These are phyloP conservation scores for Scyliorhinus canicula DNA, from an alignment of 2,797 vertebrate genomes.

Conservation along the genomic window DNA sequence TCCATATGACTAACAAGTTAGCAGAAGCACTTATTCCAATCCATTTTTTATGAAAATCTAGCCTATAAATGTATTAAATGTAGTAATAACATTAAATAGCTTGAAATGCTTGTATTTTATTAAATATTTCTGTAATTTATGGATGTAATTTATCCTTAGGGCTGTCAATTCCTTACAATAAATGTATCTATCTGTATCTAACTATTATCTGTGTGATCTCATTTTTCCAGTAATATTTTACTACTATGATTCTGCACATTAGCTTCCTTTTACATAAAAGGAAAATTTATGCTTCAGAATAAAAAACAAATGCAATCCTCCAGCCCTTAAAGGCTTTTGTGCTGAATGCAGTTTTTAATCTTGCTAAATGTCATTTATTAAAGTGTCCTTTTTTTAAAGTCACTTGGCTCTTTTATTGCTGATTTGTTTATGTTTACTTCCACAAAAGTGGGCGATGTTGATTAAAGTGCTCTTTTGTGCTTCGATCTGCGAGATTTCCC, in stretches of 20 bases:
- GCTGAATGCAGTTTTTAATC: slow-evolving; percentile 22
- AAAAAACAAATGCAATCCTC: background rate
- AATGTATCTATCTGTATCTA: slow-evolving; percentile 1
- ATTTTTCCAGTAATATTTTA: slow-evolving; percentile 30
- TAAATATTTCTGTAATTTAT: slow-evolving; percentile 21
- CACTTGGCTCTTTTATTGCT: slow-evolving; percentile 31
- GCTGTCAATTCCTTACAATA: slow-evolving; percentile 23
- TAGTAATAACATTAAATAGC: slow-evolving; percentile 19
- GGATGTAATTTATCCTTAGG: background rate
- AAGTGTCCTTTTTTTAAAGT: slow-evolving; percentile 28
- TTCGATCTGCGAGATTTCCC: background rate
- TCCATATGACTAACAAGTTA: slow-evolving; percentile 11
- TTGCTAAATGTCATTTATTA: slow-evolving; percentile 25
- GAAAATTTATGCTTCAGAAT: background rate
- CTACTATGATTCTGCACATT: background rate
- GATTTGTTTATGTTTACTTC: slow-evolving; percentile 30
- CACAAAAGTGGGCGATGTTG: slow-evolving; percentile 28
- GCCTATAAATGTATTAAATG: slow-evolving; percentile 1
- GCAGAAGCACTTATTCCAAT: background rate
- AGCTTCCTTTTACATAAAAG: slow-evolving; percentile 2
- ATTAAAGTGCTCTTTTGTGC: slow-evolving; percentile 12
- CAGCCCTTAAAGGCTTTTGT: background rate
- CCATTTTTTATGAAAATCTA: background rate
- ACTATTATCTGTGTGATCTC: slow-evolving; percentile 7
- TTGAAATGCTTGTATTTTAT: slow-evolving; percentile 26